Evolutionary conservation across 2,797 vertebrate species (phyloP).

Genomic region (Poliocrania exsul): DNA sequence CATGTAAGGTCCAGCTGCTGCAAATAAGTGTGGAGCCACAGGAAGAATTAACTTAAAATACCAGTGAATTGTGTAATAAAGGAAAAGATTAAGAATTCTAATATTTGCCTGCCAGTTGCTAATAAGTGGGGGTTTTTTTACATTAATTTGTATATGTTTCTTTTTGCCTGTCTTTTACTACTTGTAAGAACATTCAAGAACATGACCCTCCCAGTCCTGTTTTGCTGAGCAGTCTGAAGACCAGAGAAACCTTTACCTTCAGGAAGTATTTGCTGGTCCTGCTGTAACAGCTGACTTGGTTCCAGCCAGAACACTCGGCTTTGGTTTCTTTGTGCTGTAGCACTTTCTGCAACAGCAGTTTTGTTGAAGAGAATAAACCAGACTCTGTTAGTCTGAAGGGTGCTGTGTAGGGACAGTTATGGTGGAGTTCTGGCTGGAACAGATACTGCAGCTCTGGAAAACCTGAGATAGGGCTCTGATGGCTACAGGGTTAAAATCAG

Average conservation of each 20-base stretch:
- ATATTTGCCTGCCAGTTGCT: neutral
- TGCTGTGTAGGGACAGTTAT: neutral
- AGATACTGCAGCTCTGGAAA: neutral
- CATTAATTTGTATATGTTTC: neutral
- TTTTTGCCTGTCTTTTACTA: neutral
- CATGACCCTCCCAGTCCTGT: neutral
- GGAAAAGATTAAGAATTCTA: neutral
- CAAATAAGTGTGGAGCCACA: neutral
- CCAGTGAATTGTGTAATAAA: neutral
- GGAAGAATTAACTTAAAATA: neutral
- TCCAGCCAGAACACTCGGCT: neutral
- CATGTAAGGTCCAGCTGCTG: neutral
- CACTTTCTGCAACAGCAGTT: neutral
- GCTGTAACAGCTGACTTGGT: neutral
- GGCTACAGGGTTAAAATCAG: neutral
- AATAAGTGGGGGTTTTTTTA: neutral
- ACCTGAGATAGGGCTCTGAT: neutral
- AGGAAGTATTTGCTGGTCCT: neutral
- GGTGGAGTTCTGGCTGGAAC: neutral
- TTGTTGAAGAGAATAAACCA: neutral
- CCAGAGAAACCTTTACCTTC: neutral
- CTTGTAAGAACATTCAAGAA: neutral
- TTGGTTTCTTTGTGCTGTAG: neutral
- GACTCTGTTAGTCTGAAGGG: neutral
- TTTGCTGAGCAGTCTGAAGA: neutral